These are phyloP conservation scores for Thalpophila matura DNA, from an alignment of 2,888 invertebrate genomes.

Conservation along the genomic window DNA sequence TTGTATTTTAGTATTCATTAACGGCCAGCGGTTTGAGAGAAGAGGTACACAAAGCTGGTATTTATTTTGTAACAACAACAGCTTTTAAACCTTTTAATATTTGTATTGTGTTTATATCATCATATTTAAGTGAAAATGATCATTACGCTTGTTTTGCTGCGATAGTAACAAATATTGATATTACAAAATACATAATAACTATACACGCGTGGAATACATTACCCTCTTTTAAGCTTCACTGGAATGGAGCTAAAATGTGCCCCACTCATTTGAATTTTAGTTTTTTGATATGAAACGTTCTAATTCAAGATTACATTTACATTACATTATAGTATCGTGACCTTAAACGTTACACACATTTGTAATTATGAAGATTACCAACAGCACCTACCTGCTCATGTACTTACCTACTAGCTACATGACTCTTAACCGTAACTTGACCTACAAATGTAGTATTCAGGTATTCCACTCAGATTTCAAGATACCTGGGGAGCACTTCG, in stretches of 20 bases:
- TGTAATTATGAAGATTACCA: no score
- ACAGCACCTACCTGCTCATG: no score
- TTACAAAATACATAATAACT: constrained; percentile 13
- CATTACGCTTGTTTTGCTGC: constrained; percentile 7
- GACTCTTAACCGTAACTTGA: constrained; percentile 10
- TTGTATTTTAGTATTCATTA: constrained; percentile 60
- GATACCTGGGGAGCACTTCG: constrained; percentile 45
- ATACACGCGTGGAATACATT: background rate
- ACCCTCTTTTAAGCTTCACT: constrained; percentile 7
- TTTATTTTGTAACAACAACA: constrained; percentile 46
- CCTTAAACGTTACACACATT: background rate
- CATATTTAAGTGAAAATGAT: constrained; percentile 33
- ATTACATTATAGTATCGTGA: constrained; percentile 5
- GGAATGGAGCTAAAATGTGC: background rate
- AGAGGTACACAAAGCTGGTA: constrained; percentile 35
- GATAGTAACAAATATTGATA: constrained; percentile 32
- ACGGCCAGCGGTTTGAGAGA: constrained; percentile 31
- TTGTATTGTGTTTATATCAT: constrained; percentile 31
- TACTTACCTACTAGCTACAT: no score
- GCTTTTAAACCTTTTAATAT: constrained; percentile 50
- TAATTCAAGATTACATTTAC: constrained; percentile 23
- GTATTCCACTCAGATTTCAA: constrained; percentile 43
- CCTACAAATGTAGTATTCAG: constrained; percentile 42
- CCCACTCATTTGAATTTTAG: background rate
- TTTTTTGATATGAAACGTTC: background rate